Percentiles rank a stretch among this genome's conserved stretches.
Conservation (phyloP, 2,888 invertebrate species). For the Andrena dorsata region DNA sequence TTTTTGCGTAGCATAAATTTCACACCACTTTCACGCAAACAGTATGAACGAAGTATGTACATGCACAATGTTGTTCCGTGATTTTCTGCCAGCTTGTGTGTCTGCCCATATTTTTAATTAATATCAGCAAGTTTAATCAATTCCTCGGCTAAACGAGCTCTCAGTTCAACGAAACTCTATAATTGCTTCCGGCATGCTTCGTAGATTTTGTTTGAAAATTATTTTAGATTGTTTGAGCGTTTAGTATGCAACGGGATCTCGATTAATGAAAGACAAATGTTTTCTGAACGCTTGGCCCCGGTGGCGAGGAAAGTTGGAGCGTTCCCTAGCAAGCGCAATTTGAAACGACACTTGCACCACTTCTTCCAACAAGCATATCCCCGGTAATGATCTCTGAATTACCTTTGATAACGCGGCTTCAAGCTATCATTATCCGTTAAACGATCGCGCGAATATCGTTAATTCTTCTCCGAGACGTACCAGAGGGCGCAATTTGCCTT, state of each 20-base stretch:
- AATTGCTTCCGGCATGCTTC: neutral
- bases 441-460: neutral
- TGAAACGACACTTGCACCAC: neutral
- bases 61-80: too few relatives aligned
- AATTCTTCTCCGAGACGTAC: neutral
- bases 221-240: slow-evolving; percentile 20
- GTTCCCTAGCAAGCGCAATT: slow-evolving; percentile 10
- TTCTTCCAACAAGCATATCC: neutral
- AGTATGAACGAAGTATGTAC: neutral
- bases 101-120: too few relatives aligned
- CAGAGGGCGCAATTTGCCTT: slow-evolving; percentile 13
- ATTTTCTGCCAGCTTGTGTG: too few relatives aligned
- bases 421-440: slow-evolving; percentile 30
- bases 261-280: slow-evolving; percentile 48
- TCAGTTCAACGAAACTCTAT: neutral
- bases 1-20: too few relatives aligned
- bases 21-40: neutral
- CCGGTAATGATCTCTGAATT: slow-evolving; percentile 34
- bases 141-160: neutral
- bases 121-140: neutral
- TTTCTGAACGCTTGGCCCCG: slow-evolving; percentile 4
- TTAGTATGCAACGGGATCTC: slow-evolving; percentile 7
- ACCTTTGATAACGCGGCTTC: slow-evolving; percentile 20
- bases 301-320: neutral
- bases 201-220: neutral